Percentiles rank a stretch among this genome's conserved stretches.
Evolutionary conservation across 2,797 vertebrate genomes (phyloP).

Genomic region (Monodelphis domestica): DNA sequence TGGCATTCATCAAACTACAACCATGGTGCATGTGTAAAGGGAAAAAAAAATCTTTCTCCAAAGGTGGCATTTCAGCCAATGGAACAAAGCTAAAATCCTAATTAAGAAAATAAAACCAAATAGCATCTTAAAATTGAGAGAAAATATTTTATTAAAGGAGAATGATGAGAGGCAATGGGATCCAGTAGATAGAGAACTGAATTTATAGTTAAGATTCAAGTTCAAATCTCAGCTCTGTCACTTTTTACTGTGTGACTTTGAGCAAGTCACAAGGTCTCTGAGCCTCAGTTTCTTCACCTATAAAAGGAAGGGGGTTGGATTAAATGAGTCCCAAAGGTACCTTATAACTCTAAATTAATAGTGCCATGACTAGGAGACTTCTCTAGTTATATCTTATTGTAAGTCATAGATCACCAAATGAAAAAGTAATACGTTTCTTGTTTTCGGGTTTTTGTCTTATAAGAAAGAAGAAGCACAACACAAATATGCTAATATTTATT

Average conservation of each 20-base stretch:
- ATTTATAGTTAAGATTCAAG: neutral
- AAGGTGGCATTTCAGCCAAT: slow-evolving; percentile 11
- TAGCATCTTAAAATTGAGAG: neutral
- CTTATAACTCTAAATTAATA: neutral
- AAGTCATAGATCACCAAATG: slow-evolving; percentile 3
- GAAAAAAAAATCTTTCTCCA: slow-evolving; percentile 30
- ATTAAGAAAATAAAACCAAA: slow-evolving; percentile 14
- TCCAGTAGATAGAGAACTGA: neutral
- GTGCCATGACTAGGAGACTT: neutral
- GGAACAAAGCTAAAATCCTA: slow-evolving; percentile 36
- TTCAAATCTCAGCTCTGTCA: neutral
- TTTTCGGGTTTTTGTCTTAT: slow-evolving; percentile 17
- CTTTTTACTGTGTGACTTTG: neutral
- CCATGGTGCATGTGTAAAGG: neutral
- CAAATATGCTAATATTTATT: slow-evolving; percentile 24
- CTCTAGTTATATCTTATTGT: neutral
- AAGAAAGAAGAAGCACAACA: slow-evolving; percentile 32
- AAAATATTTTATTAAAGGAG: slow-evolving; percentile 46
- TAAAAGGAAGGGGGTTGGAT: neutral
- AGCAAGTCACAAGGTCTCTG: neutral
- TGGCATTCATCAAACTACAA: neutral
- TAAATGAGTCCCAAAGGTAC: neutral
- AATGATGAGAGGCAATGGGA: neutral
- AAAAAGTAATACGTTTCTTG: slow-evolving; percentile 14
- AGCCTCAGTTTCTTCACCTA: neutral